Percentiles rank a stretch among this genome's conserved stretches.
These are phyloP conservation scores for Scolopax rusticola DNA, from an alignment of 2,797 vertebrate species.

Conservation along the genomic window DNA sequence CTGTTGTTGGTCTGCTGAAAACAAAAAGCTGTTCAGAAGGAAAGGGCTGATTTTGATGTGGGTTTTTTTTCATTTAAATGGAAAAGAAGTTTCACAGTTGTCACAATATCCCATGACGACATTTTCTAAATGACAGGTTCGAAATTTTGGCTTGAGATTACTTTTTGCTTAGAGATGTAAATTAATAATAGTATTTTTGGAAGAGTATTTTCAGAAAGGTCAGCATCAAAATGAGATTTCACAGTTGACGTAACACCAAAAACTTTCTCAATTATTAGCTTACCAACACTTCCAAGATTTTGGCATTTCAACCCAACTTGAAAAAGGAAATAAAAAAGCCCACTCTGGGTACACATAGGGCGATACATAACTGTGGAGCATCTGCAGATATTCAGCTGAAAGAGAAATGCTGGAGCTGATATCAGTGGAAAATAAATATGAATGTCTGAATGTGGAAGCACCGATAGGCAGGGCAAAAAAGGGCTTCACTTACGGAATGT, in stretches of 20 bases:
- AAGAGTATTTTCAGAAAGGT: neutral
- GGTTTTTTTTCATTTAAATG: neutral
- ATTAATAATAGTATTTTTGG: neutral
- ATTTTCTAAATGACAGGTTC: neutral
- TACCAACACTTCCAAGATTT: neutral
- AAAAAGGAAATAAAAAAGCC: neutral
- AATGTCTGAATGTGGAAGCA: neutral
- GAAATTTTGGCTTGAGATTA: neutral
- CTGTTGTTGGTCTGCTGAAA: neutral
- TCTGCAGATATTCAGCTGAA: neutral
- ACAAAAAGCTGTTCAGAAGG: neutral
- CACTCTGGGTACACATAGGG: too few species aligned
- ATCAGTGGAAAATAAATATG: neutral
- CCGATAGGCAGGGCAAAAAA: neutral
- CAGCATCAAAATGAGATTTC: neutral
- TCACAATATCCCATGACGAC: neutral
- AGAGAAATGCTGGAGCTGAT: neutral
- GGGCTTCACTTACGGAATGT: neutral
- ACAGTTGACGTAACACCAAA: neutral
- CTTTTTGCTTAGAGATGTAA: neutral
- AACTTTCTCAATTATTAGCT: neutral
- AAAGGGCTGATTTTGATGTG: neutral
- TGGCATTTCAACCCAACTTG: neutral
- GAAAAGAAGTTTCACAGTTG: neutral
- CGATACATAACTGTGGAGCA: neutral